phyloP scores from a whole-genome alignment of 2,888 invertebrate species.

The Pristionchus exspectatus region DNA sequence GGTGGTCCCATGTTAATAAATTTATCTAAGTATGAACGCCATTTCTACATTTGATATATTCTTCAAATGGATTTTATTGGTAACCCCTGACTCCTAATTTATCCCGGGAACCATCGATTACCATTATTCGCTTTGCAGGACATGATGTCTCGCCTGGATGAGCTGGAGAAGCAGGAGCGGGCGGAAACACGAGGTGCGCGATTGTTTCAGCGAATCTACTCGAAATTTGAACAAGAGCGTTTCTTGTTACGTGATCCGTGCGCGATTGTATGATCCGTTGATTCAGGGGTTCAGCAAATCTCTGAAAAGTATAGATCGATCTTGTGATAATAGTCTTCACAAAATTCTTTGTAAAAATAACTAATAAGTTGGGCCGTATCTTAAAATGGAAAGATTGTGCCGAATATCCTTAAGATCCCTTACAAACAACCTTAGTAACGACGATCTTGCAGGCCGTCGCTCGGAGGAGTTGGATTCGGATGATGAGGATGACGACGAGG shows the following conservation, averaged over 20 bases:
- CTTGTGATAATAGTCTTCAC: not conserved
- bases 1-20: no score
- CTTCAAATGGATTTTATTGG: no score
- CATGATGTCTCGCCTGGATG: constrained; percentile 49
- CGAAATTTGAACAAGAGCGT: not conserved
- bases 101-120: no score
- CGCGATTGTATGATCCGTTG: not conserved
- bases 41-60: no score
- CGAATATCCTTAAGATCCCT: no score
- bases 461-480: constrained; percentile 1
- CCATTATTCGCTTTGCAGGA: not conserved
- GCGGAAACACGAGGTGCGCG: not conserved
- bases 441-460: not conserved
- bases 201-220: not conserved
- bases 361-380: no score
- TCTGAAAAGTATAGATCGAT: not conserved
- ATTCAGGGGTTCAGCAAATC: not conserved
- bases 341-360: no score
- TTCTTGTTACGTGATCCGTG: not conserved
- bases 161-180: constrained; percentile 19
- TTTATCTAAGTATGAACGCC: no score
- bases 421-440: no score
- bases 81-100: no score
- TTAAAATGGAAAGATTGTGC: no score
- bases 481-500: not conserved